Base-by-base conservation (phyloP, 2,113 vertebrate species). In the Oryzias javanicus region DNA sequence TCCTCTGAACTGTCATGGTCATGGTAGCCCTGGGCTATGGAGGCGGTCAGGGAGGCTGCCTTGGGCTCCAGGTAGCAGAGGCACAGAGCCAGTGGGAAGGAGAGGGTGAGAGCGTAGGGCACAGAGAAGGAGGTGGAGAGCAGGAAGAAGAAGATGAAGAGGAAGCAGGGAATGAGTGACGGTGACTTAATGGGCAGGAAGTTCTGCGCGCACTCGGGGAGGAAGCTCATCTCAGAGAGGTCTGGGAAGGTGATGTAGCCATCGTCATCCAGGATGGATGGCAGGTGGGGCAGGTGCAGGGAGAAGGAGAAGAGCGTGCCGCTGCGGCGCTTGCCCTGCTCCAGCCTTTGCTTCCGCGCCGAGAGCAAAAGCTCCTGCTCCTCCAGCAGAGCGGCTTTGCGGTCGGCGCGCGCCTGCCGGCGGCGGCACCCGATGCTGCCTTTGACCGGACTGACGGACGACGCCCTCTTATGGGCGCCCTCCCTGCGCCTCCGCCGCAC, bases 21-120 rank as follows among this genome's bases (percentile, higher is more conserved):
- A 96, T 94, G 94, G 92, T 94, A 95, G 92, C 95, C 94, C 93
- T 95, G 94, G 92, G 94, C 93, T 93, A 98, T 93, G 90, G 94
- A 95, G 90, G 96, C 94, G 83, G 93, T 95, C 93, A 99, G 94
- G 89, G 95, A 96, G 85, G 96, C 93, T 73, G 96, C 96, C 92
- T 95, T 98, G 92, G 97, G 97, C 94, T 99, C 97, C 96, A 99
- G 95, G 94, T 96, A 99, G 94, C 97, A 99, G 92, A 99, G 95
- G 88, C 97, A 97, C 92, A 99, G 89, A 85, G 97, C 97, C 94
- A 99, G 91, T 77, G 97, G 97, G 88, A 99, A 98, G 89, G 97
- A 98, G 72, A 99, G 96, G 72, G 96, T 98, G 92, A 99, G 95
- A 56, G 97, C 96, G 12, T 92, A 98, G 65, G 96, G 96, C 64